Conservation (phyloP, 2,113 vertebrate species). For the Acinonyx jubatus region DNA sequence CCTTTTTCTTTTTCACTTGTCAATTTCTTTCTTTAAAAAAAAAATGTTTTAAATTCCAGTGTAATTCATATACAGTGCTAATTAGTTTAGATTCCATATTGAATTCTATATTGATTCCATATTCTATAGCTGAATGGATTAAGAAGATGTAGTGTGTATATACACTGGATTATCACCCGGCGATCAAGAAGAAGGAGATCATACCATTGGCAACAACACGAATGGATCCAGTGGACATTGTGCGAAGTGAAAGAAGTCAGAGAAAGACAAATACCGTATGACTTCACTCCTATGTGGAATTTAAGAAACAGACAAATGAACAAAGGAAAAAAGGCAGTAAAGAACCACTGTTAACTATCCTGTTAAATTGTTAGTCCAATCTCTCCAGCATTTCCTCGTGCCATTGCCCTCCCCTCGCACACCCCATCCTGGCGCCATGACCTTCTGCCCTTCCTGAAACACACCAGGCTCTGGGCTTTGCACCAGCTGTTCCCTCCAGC, state of each 20-base stretch:
- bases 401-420: too few species aligned
- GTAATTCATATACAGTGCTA: not conserved
- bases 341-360: not conserved
- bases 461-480: not conserved
- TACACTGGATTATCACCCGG: not conserved
- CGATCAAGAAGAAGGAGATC: not conserved
- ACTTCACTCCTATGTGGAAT: not conserved
- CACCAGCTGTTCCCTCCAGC: not conserved
- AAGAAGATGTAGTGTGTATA: not conserved
- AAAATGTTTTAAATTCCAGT: not conserved
- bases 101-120: too few species aligned
- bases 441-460: not conserved
- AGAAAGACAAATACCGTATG: not conserved
- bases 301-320: not conserved
- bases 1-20: not conserved
- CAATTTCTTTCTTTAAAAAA: not conserved
- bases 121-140: not conserved
- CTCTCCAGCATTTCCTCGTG: not conserved
- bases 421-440: not conserved
- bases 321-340: not conserved
- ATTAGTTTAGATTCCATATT: not conserved
- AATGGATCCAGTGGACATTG: not conserved
- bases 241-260: not conserved
- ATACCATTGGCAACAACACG: not conserved
- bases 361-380: not conserved